Conservation (phyloP, 2,113 vertebrate species). For the Kobus ellipsiprymnus region DNA sequence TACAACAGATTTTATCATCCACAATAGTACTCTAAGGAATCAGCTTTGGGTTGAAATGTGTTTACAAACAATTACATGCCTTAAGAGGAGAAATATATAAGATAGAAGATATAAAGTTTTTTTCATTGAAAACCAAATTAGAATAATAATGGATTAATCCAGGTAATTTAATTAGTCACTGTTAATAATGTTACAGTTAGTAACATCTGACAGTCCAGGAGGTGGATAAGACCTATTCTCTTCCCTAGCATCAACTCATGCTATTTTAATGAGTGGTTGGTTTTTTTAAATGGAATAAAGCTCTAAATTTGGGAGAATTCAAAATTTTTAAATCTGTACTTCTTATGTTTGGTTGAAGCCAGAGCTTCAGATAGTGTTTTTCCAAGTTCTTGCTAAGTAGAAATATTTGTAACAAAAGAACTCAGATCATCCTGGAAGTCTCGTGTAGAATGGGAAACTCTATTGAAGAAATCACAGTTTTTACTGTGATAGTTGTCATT, state of each 20-base stretch:
- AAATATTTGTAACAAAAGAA: background rate
- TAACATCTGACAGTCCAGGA: background rate
- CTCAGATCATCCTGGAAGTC: background rate
- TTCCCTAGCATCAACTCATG: background rate
- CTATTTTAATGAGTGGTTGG: background rate
- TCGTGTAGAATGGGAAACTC: background rate
- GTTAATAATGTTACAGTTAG: background rate
- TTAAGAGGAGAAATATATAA: background rate
- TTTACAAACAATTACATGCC: background rate
- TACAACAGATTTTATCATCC: background rate
- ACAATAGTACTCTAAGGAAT: background rate
- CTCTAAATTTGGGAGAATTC: background rate
- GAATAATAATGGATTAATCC: background rate
- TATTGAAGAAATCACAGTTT: too few species aligned
- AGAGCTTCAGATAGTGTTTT: background rate
- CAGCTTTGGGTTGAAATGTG: background rate
- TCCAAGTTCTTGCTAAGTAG: background rate
- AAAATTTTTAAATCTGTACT: background rate
- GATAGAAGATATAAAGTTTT: background rate
- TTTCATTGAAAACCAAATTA: background rate
- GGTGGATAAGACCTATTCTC: background rate
- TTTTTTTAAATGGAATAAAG: background rate
- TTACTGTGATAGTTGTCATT: too few species aligned
- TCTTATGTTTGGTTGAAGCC: background rate
- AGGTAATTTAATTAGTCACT: background rate